Percentiles rank a stretch among this genome's conserved stretches.
Conservation (phyloP, 1,140 invertebrate genomes). For the Drosophila teissieri region DNA sequence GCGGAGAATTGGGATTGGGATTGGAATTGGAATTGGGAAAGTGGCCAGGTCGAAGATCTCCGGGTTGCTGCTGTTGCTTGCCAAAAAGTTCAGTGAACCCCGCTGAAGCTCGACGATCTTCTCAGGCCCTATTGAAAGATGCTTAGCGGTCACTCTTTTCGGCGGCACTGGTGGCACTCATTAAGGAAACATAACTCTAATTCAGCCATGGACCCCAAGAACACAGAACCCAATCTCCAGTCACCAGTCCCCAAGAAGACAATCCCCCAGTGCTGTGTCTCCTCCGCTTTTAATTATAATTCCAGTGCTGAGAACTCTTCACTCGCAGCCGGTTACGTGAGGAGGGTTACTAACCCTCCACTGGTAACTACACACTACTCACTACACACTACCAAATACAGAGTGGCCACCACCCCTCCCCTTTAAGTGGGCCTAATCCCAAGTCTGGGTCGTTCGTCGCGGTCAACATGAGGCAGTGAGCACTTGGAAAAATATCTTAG, state of each 20-base stretch:
- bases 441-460: conserved; percentile 66
- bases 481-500: conserved; percentile 15
- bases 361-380: neutral
- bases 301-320: conserved; percentile 69
- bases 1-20: neutral
- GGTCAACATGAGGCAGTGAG: conserved; percentile 56
- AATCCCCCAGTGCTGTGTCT: conserved; percentile 36
- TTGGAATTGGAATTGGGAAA: conserved; percentile 63
- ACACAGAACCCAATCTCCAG: too few species aligned
- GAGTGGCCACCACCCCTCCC: conserved; percentile 15
- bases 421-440: conserved; percentile 20
- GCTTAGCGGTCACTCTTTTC: conserved; percentile 62
- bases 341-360: conserved; percentile 38
- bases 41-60: conserved; percentile 56
- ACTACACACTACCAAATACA: conserved; percentile 1
- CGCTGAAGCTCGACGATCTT: conserved; percentile 8
- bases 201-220: conserved; percentile 59
- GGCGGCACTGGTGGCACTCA: conserved; percentile 60
- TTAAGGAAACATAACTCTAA: conserved; percentile 83
- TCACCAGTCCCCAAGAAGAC: neutral
- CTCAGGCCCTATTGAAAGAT: conserved; percentile 73
- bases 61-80: conserved; percentile 32
- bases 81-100: conserved; percentile 76
- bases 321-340: conserved; percentile 47
- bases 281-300: conserved; percentile 80